Percentiles rank a stretch among this genome's conserved stretches.
Evolutionary conservation across 2,888 invertebrate species (phyloP).

Genomic region (Pediacus dermestoides): DNA sequence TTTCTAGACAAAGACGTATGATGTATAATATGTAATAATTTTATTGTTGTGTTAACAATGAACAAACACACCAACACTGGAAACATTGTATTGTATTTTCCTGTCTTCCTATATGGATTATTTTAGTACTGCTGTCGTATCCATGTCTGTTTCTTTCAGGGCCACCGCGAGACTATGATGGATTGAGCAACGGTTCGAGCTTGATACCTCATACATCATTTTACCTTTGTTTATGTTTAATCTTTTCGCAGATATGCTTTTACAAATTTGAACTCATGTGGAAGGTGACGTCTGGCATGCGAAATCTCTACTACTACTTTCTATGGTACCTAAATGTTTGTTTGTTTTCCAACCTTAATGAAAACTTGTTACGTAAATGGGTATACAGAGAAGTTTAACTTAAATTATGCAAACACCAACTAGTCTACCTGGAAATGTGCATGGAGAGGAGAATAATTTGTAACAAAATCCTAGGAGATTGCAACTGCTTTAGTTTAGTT

Average conservation of each 20-base stretch:
- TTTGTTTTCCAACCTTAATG: neutral
- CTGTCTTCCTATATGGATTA: conserved; percentile 21
- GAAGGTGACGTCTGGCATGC: conserved; percentile 33
- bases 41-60: no score
- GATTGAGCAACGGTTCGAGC: conserved; percentile 39
- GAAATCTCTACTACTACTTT: conserved; percentile 13
- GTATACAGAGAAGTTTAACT: no score
- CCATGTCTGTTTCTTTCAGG: conserved; percentile 35
- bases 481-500: no score
- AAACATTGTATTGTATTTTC: conserved; percentile 10
- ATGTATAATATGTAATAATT: no score
- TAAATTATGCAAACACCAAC: no score
- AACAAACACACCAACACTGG: conserved; percentile 10
- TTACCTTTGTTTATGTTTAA: conserved; percentile 50
- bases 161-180: conserved; percentile 42
- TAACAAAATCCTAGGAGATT: no score
- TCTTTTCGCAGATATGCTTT: conserved; percentile 42
- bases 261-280: conserved; percentile 41
- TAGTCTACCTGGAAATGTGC: no score
- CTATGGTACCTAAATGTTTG: no score
- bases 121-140: conserved; percentile 28
- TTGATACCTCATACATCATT: conserved; percentile 48
- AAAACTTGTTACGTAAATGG: neutral
- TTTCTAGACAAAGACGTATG: no score
- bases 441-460: no score